Conservation (phyloP, 2,797 vertebrate genomes). For the Erpetoichthys calabaricus region DNA sequence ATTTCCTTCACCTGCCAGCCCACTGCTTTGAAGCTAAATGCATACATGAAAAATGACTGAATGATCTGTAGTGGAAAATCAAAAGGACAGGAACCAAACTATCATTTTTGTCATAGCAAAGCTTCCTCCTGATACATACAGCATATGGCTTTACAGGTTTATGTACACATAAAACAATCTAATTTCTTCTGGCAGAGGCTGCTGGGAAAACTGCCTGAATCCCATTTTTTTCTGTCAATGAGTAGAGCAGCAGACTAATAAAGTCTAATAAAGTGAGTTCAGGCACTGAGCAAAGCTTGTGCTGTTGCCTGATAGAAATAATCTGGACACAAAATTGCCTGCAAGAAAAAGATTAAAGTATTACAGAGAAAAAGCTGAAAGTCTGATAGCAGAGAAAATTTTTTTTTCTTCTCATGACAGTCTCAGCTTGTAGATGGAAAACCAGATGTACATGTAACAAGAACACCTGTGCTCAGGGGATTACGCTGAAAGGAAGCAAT, state of each 20-base stretch:
- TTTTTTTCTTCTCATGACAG: too few relatives aligned
- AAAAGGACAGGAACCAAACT: too few relatives aligned
- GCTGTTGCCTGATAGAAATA: background rate
- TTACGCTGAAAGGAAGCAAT: too few relatives aligned
- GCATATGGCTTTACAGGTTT: background rate
- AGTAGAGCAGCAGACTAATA: background rate
- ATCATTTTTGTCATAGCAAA: too few relatives aligned
- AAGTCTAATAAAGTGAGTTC: background rate
- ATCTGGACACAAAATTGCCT: constrained; percentile 1
- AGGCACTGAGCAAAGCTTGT: background rate
- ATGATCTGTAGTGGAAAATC: too few relatives aligned
- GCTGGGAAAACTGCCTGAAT: background rate
- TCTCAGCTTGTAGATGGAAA: too few relatives aligned
- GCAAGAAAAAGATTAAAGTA: background rate
- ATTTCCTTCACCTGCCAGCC: too few relatives aligned
- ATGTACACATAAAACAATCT: background rate
- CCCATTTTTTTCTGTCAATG: background rate
- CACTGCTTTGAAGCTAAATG: too few relatives aligned
- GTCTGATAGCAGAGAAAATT: too few relatives aligned
- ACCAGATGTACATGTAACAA: too few relatives aligned
- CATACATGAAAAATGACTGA: too few relatives aligned
- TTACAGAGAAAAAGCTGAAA: background rate
- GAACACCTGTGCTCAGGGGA: too few relatives aligned
- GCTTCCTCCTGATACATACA: background rate
- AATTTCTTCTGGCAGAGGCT: background rate